Conservation (phyloP, 2,888 invertebrate species). For the Lagria hirta region DNA sequence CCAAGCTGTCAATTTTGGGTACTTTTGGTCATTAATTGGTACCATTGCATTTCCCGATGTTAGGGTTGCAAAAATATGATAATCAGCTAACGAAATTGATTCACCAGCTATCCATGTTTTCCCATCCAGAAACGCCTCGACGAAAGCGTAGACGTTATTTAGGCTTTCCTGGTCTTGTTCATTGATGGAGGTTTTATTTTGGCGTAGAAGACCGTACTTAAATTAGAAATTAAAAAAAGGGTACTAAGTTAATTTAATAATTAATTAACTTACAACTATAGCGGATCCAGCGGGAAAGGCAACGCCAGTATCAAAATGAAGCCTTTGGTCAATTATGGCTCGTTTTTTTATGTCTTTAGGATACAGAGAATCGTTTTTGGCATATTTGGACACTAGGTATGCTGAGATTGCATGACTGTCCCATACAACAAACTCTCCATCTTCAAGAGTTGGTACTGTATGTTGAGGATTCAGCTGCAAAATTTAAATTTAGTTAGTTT, state of each 20-base stretch:
- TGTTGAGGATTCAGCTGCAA: constrained; percentile 66
- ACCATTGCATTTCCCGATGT: constrained; percentile 3
- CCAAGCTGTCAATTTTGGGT: constrained; percentile 20
- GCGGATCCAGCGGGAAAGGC: constrained; percentile 10
- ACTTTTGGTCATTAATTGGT: constrained; percentile 16
- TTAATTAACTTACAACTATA: constrained; percentile 22
- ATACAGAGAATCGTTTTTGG: constrained; percentile 58
- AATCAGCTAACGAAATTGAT: constrained; percentile 15
- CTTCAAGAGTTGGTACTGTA: constrained; percentile 65
- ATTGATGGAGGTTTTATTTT: constrained; percentile 2
- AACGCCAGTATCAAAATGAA: constrained; percentile 27
- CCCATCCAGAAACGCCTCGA: constrained; percentile 5
- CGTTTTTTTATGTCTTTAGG: constrained; percentile 55
- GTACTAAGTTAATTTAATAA: no score
- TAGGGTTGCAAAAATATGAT: constrained; percentile 12
- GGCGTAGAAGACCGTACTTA: constrained; percentile 1
- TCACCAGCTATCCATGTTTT: constrained; percentile 17
- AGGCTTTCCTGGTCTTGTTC: constrained; percentile 1
- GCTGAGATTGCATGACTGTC: constrained; percentile 69
- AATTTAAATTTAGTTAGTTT: no score
- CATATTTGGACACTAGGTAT: constrained; percentile 64
- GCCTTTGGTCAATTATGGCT: constrained; percentile 28
- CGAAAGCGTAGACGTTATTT: neutral
- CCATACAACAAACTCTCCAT: constrained; percentile 58
- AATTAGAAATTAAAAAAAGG: no score